These are phyloP conservation scores for Hystrix brachyura DNA, from an alignment of 2,113 vertebrate genomes.

Conservation along the genomic window DNA sequence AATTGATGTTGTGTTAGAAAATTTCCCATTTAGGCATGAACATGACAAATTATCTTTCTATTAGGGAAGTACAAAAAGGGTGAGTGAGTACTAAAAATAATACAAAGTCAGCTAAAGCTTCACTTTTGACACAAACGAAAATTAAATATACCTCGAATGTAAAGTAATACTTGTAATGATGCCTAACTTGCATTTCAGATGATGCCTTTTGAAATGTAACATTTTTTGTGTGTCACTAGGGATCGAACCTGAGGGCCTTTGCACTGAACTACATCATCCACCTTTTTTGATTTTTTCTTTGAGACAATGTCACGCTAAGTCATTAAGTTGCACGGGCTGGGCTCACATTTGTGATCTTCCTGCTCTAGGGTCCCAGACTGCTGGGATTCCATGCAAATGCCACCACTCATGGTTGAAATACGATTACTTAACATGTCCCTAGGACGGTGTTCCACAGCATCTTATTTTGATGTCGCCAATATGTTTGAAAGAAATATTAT, in stretches of 20 bases:
- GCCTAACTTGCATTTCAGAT: background rate
- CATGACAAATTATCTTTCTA: conserved; percentile 56
- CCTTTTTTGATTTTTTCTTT: background rate
- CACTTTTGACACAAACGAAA: conserved; percentile 40
- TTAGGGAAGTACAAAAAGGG: conserved; percentile 27
- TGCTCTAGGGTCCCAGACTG: background rate
- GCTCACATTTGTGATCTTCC: background rate
- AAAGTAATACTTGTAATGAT: background rate
- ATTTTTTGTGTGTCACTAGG: background rate
- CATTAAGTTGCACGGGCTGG: background rate
- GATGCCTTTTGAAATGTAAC: conserved; percentile 17
- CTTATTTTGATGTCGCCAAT: background rate
- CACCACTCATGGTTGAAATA: background rate
- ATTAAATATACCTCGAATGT: conserved; percentile 15
- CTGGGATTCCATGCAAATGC: background rate
- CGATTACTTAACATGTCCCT: background rate
- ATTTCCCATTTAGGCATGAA: conserved; percentile 23
- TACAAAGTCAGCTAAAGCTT: background rate
- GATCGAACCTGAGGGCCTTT: background rate
- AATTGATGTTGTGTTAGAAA: conserved; percentile 63
- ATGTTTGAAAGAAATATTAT: background rate
- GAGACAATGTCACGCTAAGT: background rate
- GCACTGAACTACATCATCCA: background rate
- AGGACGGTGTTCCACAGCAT: background rate
- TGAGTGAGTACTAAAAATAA: conserved; percentile 39